These are phyloP conservation scores for Liposcelis brunnea DNA, from an alignment of 2,888 invertebrate species.

Conservation along the genomic window DNA sequence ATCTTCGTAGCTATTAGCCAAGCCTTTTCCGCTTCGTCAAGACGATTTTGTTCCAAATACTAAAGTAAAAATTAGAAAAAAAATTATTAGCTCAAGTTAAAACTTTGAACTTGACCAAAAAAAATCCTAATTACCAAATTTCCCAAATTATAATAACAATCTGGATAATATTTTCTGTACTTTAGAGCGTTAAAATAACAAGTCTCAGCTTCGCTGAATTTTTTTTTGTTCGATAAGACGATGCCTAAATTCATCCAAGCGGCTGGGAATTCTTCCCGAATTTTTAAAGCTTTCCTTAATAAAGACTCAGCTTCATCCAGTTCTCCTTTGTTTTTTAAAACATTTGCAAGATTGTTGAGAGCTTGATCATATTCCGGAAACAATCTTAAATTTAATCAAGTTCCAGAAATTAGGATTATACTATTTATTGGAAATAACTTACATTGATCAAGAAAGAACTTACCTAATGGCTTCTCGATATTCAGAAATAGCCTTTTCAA, in stretches of 20 bases:
- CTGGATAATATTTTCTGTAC: conserved; percentile 65
- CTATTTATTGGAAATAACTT: conserved; percentile 11
- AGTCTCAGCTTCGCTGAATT: conserved; percentile 49
- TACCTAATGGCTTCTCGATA: conserved; percentile 63
- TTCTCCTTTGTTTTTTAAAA: conserved; percentile 52
- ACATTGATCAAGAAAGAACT: conserved; percentile 10
- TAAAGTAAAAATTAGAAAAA: conserved; percentile 26
- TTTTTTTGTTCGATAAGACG: conserved; percentile 57
- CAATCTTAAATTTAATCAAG: conserved; percentile 30
- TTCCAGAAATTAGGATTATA: conserved; percentile 3
- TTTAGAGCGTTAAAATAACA: conserved; percentile 67
- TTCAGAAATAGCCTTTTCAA: conserved; percentile 49
- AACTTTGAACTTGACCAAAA: too few relatives aligned
- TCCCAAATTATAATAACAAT: conserved; percentile 88
- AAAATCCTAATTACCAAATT: conserved; percentile 83
- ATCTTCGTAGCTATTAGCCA: conserved; percentile 70
- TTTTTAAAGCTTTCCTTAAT: conserved; percentile 49
- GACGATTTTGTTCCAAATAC: conserved; percentile 61
- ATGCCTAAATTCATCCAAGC: conserved; percentile 99
- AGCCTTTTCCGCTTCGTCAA: conserved; percentile 53
- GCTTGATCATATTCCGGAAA: conserved; percentile 77
- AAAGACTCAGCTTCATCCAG: conserved; percentile 54
- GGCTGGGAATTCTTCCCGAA: conserved; percentile 72
- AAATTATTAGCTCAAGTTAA: conserved; percentile 4
- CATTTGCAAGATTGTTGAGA: conserved; percentile 83